A percentile compares a stretch with the other conserved stretches of the same genome.
phyloP scores from a whole-genome alignment of 1,140 invertebrate genomes.

The Drosophila elegans region DNA sequence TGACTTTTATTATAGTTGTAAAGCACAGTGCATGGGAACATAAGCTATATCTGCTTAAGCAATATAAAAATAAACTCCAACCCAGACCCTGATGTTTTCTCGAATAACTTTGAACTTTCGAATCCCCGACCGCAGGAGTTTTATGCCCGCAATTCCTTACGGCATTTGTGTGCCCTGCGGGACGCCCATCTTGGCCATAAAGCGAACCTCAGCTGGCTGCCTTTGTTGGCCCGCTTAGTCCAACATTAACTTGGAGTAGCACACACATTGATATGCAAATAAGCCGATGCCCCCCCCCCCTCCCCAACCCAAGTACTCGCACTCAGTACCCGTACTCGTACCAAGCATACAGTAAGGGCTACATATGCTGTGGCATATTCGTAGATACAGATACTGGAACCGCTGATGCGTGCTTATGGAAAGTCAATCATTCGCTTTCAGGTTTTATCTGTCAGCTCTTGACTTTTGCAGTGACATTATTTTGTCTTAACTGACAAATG shows the following conservation, averaged over 20 bases:
- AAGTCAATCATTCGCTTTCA: constrained; percentile 75
- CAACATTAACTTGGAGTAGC: constrained; percentile 33
- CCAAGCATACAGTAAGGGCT: constrained; percentile 7
- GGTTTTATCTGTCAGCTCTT: constrained; percentile 67
- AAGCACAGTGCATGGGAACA: not conserved
- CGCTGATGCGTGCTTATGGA: constrained; percentile 68
- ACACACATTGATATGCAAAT: constrained; percentile 74
- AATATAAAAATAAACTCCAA: not conserved
- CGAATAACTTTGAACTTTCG: constrained; percentile 16
- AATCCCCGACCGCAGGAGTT: constrained; percentile 10
- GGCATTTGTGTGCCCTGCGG: constrained; percentile 6
- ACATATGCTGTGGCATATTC: constrained; percentile 2
- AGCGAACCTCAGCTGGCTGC: constrained; percentile 29
- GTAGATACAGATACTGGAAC: constrained; percentile 22
- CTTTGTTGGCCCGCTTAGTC: constrained; percentile 30
- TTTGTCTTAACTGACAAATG: constrained; percentile 79
- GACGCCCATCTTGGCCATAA: constrained; percentile 8
- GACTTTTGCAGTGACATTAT: constrained; percentile 58
- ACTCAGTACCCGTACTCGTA: constrained; percentile 10
- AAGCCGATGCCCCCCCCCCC: constrained; percentile 27
- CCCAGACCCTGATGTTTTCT: constrained; percentile 1
- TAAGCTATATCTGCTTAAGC: not conserved
- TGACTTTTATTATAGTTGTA: not conserved
- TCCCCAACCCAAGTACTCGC: not conserved
- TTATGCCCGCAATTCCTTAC: constrained; percentile 25